These are phyloP conservation scores for Alectoris magna DNA, from an alignment of 2,797 vertebrate genomes.

Conservation along the genomic window DNA sequence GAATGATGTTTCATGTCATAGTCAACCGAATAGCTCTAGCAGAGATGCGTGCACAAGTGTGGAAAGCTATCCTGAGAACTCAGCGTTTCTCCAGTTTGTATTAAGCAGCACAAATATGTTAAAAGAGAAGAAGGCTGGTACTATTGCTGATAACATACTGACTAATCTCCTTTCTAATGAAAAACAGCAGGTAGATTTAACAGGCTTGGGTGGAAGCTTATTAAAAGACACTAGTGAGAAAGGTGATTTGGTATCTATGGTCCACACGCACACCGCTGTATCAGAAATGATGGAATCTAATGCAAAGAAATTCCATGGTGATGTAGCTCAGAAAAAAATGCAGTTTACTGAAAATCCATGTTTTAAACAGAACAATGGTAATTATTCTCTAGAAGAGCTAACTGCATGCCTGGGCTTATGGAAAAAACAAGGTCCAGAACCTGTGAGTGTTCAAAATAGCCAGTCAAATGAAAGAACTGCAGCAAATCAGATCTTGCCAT, in stretches of 20 bases:
- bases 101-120: conserved; percentile 46
- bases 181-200: neutral
- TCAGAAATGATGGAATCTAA: neutral
- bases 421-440: conserved; percentile 54
- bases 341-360: neutral
- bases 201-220: neutral
- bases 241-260: neutral
- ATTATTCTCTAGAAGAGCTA: conserved; percentile 76
- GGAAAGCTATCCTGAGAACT: neutral
- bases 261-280: neutral
- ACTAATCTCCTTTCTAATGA: conserved; percentile 26
- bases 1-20: neutral
- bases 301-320: neutral
- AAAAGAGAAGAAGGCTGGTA: conserved; percentile 48
- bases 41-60: neutral
- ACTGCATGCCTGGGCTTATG: conserved; percentile 76
- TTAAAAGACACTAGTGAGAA: neutral
- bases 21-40: neutral
- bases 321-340: neutral
- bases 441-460: neutral
- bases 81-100: conserved; percentile 43
- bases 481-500: neutral
- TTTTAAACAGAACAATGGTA: neutral
- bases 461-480: neutral
- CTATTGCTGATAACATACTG: conserved; percentile 60